Evolutionary conservation across 2,888 invertebrate genomes (phyloP).

Genomic region (Seladonia tumulorum): DNA sequence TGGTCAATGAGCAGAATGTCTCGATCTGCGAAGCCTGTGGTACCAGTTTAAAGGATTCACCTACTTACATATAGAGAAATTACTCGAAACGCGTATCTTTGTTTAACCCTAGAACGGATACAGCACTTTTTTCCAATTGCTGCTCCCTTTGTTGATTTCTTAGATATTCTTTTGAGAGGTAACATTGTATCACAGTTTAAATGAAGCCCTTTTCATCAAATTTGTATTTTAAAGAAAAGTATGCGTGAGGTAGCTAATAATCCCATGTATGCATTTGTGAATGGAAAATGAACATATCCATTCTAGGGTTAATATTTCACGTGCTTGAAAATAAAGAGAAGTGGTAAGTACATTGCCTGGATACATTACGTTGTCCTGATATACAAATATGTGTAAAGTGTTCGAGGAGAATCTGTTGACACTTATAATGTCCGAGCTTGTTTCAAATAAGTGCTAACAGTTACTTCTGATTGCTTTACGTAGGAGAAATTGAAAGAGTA

Average conservation of each 20-base stretch:
- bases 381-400: constrained; percentile 21
- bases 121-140: background rate
- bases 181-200: background rate
- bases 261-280: background rate
- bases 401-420: constrained; percentile 28
- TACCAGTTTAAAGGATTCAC: constrained; percentile 89
- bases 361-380: constrained; percentile 18
- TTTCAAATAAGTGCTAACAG: constrained; percentile 36
- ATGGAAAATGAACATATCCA: background rate
- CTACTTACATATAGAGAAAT: constrained; percentile 88
- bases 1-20: constrained; percentile 89
- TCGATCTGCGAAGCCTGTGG: constrained; percentile 89
- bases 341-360: constrained; percentile 38
- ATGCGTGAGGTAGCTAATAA: background rate
- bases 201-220: background rate
- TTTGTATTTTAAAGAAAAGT: background rate
- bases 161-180: background rate
- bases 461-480: constrained; percentile 21
- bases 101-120: background rate
- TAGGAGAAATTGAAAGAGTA: constrained; percentile 26
- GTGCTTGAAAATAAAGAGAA: constrained; percentile 13
- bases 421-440: constrained; percentile 12
- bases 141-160: background rate
- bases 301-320: constrained; percentile 15
- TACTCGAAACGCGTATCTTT: constrained; percentile 13